Conservation (phyloP, 1,140 invertebrate genomes). For the Bombus sylvicola region DNA sequence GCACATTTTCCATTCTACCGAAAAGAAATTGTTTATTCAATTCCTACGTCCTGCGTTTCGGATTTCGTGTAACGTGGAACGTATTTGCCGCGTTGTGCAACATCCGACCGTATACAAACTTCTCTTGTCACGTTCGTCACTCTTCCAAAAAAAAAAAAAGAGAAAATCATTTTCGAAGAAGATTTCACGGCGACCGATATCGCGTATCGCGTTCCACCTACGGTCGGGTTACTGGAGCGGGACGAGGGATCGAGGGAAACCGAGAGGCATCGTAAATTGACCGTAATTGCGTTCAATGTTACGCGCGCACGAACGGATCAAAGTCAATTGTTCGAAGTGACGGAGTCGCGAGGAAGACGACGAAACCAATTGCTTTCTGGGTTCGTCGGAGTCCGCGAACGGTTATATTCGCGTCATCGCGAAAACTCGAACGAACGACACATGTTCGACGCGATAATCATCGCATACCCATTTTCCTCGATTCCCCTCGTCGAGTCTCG, state of each 20-base stretch:
- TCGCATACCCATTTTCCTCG: no score
- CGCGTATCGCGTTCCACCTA: constrained; percentile 56
- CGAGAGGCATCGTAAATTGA: constrained; percentile 76
- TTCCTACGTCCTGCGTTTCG: no score
- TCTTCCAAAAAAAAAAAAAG: no score
- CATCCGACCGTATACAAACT: no score
- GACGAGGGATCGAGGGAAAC: constrained; percentile 30
- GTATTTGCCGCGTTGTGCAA: no score
- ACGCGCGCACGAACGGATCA: constrained; percentile 79
- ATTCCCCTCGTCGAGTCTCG: not conserved
- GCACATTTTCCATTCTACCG: fast-evolving
- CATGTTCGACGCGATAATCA: no score
- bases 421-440: not conserved
- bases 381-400: constrained; percentile 42
- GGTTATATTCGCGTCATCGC: not conserved
- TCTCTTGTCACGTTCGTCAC: no score
- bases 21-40: no score
- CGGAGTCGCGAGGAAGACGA: constrained; percentile 62
- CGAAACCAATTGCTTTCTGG: constrained; percentile 71
- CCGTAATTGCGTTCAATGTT: constrained; percentile 81
- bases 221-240: constrained; percentile 49
- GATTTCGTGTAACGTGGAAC: no score
- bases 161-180: not conserved
- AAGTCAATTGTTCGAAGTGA: constrained; percentile 77
- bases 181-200: constrained; percentile 28